A percentile compares a stretch with the other conserved stretches of the same genome.
These are phyloP conservation scores for Hypsibius dujardini DNA, from an alignment of 1,140 invertebrate genomes.

Conservation along the genomic window DNA sequence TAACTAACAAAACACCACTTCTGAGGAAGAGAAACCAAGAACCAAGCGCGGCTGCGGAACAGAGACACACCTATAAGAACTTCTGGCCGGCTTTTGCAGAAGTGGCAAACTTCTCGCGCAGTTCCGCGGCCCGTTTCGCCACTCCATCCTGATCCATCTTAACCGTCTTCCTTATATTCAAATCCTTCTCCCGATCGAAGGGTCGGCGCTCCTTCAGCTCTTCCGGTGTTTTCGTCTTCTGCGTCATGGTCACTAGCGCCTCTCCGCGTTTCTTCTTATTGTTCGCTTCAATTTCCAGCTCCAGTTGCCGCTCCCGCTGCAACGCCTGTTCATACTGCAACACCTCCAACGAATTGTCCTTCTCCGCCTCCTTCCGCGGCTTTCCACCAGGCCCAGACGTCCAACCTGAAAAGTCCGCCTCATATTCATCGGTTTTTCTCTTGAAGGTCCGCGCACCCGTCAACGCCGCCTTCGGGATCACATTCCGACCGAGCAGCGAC, in stretches of 20 bases:
- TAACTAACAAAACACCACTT: too few species aligned
- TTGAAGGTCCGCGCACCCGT: not conserved
- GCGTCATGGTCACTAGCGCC: not conserved
- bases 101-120: not conserved
- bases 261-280: not conserved
- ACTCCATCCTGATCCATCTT: not conserved
- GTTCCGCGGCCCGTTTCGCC: not conserved
- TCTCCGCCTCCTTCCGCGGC: not conserved
- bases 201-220: not conserved
- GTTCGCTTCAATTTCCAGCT: not conserved
- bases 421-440: constrained; percentile 9
- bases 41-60: too few species aligned
- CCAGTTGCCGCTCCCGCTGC: not conserved
- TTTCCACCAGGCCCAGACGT: not conserved
- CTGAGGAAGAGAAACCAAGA: too few species aligned
- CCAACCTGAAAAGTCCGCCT: not conserved
- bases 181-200: constrained; percentile 5
- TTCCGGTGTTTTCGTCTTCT: not conserved
- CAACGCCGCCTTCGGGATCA: not conserved
- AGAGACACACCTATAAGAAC: too few species aligned
- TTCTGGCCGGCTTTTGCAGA: not conserved
- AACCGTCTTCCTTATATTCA: not conserved
- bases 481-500: not conserved
- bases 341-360: not conserved
- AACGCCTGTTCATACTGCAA: not conserved